Conservation (phyloP, 2,888 invertebrate genomes). For the Tipula vernalis region DNA sequence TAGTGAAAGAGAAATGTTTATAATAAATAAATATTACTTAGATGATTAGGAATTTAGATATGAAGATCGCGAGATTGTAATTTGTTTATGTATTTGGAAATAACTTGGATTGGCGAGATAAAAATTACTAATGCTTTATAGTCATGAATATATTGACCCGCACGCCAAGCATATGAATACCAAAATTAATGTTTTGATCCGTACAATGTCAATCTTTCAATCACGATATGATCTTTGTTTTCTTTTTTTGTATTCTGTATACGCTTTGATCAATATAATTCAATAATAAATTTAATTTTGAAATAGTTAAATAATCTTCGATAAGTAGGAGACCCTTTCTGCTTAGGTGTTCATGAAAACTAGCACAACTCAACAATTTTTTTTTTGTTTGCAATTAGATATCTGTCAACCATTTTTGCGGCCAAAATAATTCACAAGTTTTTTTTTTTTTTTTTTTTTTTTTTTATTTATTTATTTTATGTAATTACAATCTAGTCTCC, state of each 20-base stretch:
- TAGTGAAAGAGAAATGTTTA: background rate
- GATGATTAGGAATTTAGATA: background rate
- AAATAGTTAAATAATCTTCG: too few species aligned
- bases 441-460: too few species aligned
- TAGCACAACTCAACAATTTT: too few species aligned
- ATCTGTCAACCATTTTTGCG: too few species aligned
- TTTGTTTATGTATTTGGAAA: background rate
- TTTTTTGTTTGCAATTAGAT: too few species aligned
- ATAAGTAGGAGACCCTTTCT: too few species aligned
- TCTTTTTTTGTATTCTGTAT: background rate
- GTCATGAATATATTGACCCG: background rate
- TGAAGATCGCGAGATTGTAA: background rate
- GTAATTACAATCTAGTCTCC: too few species aligned
- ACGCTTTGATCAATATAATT: too few species aligned
- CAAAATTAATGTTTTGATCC: background rate
- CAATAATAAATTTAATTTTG: too few species aligned
- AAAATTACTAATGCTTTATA: background rate
- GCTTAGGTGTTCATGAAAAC: too few species aligned
- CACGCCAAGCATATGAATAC: background rate
- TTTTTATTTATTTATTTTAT: too few species aligned
- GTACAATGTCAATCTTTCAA: background rate
- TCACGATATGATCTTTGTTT: background rate
- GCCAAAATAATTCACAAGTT: too few species aligned
- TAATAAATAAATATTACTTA: background rate
- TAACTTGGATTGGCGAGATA: background rate